Conservation (phyloP, 2,888 invertebrate species). For the Leptopilina drosophilae region DNA sequence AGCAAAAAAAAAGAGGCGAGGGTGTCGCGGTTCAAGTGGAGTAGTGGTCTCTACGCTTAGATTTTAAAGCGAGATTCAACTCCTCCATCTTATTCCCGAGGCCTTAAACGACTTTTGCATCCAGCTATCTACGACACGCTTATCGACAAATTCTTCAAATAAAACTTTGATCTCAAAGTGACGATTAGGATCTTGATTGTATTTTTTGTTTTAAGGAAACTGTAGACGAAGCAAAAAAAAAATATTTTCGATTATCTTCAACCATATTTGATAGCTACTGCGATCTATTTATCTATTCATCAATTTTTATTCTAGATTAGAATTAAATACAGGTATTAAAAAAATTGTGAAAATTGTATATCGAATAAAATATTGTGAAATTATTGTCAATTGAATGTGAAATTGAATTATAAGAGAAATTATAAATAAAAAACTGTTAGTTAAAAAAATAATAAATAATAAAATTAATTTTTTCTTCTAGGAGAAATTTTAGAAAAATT, state of each 20-base stretch:
- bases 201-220: neutral
- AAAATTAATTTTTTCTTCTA: neutral
- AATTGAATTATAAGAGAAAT: no score
- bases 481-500: neutral
- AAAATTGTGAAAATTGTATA: neutral
- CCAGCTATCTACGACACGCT: constrained; percentile 2
- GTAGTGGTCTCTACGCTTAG: constrained; percentile 83
- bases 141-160: constrained; percentile 13
- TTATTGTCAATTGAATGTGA: no score
- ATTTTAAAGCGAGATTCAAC: constrained; percentile 84
- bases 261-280: no score
- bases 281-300: no score
- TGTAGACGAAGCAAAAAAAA: neutral
- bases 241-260: constrained; percentile 4
- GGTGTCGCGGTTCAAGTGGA: constrained; percentile 80
- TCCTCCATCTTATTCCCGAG: constrained; percentile 85
- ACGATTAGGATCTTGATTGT: constrained; percentile 28
- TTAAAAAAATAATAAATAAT: no score
- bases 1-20: constrained; percentile 30
- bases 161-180: constrained; percentile 30
- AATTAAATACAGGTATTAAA: no score
- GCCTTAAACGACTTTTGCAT: constrained; percentile 52
- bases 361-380: no score
- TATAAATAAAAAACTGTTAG: no score
- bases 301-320: no score